Base-by-base conservation (phyloP, 2,797 vertebrate genomes). In the Acanthornis magna region DNA sequence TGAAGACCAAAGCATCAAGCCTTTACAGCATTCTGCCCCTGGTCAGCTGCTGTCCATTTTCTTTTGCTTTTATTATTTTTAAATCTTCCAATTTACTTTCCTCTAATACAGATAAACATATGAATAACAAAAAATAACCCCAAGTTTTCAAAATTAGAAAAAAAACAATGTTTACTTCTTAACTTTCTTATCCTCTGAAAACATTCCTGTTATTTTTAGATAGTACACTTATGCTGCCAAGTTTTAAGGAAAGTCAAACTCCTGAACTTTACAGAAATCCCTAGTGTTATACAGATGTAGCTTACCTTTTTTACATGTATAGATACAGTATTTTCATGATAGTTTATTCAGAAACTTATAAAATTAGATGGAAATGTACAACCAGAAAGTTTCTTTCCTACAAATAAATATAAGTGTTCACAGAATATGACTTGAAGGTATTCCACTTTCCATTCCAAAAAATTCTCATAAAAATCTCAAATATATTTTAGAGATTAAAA, bases 131-230 rank as follows among this genome's bases (percentile, higher is more conserved):
- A 78, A 76, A 89, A 61, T 34, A 73, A 47, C 9, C 7, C 7
- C 2, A 7, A 53, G 14, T 74, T 83, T 43, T 83, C 7, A 2
- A 76, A 87, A 66, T 62, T 36, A 12, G 11, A 61, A 82, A 75
- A 73, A 34, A 47, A 43, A 21, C 10, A 22, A 11, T 15, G 8
- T 54, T 80, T 91, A 47, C n/a, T 78, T 91, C 62, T 84, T 58
- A 68, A 40, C 18, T 72, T 74, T 68, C 43, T 84, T 80, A 84
- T 58, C 54, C 79, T 87, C 66, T 86, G 76, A 88, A 93, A 93
- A 68, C 16, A 1, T 48, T 85, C 30, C 29, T 85, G 36, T 77
- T 93, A 77, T 88, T 95, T 95, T 96, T 73, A 93, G 73, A 79
- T 30, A 66, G 55, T 51, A 80, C 14, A 36, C 9, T 83, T 88